phyloP scores from a whole-genome alignment of 2,888 invertebrate genomes.

The Ennomos quercinarius region DNA sequence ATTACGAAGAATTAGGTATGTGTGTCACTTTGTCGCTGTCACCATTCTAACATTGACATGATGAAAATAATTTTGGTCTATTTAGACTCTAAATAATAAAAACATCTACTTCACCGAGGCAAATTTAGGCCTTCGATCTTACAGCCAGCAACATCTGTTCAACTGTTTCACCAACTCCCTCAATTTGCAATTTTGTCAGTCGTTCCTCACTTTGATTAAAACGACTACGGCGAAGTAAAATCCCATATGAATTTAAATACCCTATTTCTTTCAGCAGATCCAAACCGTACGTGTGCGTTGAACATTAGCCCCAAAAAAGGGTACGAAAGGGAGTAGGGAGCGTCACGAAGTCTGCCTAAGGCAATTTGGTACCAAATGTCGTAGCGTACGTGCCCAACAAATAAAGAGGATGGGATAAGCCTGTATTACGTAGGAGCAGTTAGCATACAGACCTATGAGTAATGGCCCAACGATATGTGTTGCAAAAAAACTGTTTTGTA shows the following conservation, averaged over 20 bases:
- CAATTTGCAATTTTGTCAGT: not conserved
- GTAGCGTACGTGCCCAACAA: conserved; percentile 80
- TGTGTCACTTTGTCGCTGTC: too few species aligned
- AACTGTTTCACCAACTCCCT: not conserved
- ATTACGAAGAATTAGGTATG: too few species aligned
- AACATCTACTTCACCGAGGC: too few species aligned
- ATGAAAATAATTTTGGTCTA: too few species aligned
- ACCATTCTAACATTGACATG: too few species aligned
- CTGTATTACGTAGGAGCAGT: conserved; percentile 41
- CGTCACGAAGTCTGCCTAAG: conserved; percentile 79
- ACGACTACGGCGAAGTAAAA: conserved; percentile 45
- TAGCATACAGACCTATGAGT: conserved; percentile 30
- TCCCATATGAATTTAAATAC: conserved; percentile 66
- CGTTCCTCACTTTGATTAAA: conserved; percentile 35
- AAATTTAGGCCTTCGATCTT: too few species aligned
- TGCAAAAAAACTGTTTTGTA: not conserved
- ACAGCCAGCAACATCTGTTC: not conserved
- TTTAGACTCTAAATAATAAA: too few species aligned
- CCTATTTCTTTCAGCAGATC: conserved; percentile 58
- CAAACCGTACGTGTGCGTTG: conserved; percentile 72
- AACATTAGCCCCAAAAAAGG: conserved; percentile 73
- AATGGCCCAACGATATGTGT: conserved; percentile 18
- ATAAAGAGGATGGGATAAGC: conserved; percentile 79
- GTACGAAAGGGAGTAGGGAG: conserved; percentile 62
- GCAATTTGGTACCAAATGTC: conserved; percentile 85